Evolutionary conservation across 1,140 invertebrate genomes (phyloP), one percentile per base, ranked within the genome.

Genomic region (Spodoptera frugiperda): DNA sequence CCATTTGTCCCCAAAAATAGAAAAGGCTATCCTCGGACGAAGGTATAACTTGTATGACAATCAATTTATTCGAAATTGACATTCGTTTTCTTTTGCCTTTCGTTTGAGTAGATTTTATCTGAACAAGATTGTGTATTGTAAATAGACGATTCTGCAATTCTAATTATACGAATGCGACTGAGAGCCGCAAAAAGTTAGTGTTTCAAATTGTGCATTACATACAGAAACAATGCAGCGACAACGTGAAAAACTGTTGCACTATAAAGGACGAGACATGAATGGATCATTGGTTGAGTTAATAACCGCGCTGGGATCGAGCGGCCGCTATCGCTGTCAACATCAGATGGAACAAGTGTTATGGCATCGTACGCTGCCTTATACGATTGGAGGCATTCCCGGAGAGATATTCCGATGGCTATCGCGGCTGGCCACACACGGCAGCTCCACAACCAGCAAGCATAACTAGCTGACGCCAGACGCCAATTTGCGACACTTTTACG

Each of bases 1-100:
- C 87, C 89, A 89, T 91, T 93, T 91, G 89, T 89, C 87, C 87
- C 77, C 81, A 87, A 91, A 89, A 85, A 84, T 85, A 81, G 79
- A 85, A 78, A 82, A 67, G 57, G 73, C 61, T 70, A 53, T 68
- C 74, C 57, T 65, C 17, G n/a, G 57, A 65, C 72, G 51, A 51
- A 75, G 76, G 76, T 78, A 77, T 77, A 78, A 80, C 72, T 63
- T 73, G 54, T 73, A 61, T 59, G 71, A 73, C 71, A 73, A 61
- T 61, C 54, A 73, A 73, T 73, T 73, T 59, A 73, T 73, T 73
- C 44, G 71, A 61, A 14, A 72, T 55, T 15, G 11, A 9, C 17
- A 48, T 59, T 61, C 39, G 39, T 48, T 61, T 48, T 3, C 14
- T 61, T 48, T 12, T 25, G 33, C 17, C 12, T 17, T 68, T 68